Conservation (phyloP, 2,113 vertebrate species). For the Pterocles gutturalis region DNA sequence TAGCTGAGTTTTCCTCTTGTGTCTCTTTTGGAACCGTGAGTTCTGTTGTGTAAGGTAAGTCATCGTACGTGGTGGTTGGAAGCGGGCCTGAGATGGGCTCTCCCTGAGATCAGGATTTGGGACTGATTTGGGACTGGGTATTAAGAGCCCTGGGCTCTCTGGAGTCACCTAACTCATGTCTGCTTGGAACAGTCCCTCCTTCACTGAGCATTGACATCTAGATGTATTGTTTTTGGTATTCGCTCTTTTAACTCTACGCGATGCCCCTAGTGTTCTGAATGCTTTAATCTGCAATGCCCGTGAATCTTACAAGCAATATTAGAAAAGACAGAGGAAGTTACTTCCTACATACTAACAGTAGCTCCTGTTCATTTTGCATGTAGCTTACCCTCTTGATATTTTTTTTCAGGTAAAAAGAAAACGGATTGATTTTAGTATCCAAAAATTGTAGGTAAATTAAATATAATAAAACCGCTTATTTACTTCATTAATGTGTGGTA, state of each 20-base stretch:
- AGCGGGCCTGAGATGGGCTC: background rate
- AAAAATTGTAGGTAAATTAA: background rate
- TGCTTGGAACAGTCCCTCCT: background rate
- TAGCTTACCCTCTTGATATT: background rate
- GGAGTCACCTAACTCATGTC: background rate
- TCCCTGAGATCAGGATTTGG: background rate
- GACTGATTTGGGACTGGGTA: background rate
- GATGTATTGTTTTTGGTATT: background rate
- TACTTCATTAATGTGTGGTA: background rate
- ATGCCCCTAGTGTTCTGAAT: background rate
- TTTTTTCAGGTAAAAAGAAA: background rate
- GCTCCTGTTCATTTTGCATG: background rate
- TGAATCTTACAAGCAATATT: background rate
- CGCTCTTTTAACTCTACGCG: background rate
- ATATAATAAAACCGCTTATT: background rate
- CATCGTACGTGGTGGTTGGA: background rate
- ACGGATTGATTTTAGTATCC: background rate
- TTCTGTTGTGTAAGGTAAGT: background rate
- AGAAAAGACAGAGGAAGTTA: background rate
- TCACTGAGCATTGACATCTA: background rate
- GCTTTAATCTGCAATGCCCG: background rate
- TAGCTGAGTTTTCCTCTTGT: background rate
- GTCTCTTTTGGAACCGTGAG: background rate
- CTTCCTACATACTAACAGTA: background rate
- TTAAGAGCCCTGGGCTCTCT: background rate